Percentiles rank a stretch among this genome's conserved stretches.
Evolutionary conservation across 2,888 invertebrate species (phyloP).

Genomic region (Deilephila elpenor): DNA sequence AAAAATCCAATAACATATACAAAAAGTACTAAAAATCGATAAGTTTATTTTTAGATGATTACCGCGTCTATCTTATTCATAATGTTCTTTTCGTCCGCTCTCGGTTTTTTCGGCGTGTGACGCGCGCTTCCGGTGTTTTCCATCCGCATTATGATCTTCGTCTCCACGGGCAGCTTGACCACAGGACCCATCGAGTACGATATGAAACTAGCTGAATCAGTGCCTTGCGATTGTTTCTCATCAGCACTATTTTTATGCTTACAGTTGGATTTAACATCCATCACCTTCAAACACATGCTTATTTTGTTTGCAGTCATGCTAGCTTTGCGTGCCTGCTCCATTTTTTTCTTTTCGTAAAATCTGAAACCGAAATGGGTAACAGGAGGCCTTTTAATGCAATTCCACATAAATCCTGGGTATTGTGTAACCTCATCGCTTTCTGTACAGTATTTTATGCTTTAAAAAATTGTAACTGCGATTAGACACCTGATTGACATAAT

Average conservation of each 20-base stretch:
- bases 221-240: conserved; percentile 33
- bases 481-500: too few species aligned
- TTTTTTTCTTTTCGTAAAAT: conserved; percentile 43
- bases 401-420: too few species aligned
- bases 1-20: not conserved
- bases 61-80: conserved; percentile 62
- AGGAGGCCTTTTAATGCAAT: not conserved
- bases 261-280: not conserved
- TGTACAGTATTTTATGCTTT: too few species aligned
- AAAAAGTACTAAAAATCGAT: not conserved
- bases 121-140: conserved; percentile 43
- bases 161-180: conserved; percentile 63
- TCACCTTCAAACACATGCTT: not conserved
- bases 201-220: conserved; percentile 37
- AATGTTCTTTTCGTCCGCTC: conserved; percentile 44
- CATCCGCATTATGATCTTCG: conserved; percentile 65
- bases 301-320: conserved; percentile 3
- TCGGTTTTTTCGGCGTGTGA: conserved; percentile 41
- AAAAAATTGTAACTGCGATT: too few species aligned
- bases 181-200: conserved; percentile 60
- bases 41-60: conserved; percentile 34
- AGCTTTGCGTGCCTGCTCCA: conserved; percentile 32
- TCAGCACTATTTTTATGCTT: not conserved
- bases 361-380: conserved; percentile 39
- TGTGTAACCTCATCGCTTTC: too few species aligned